These are phyloP conservation scores for Drosophila punjabiensis DNA, from an alignment of 1,140 invertebrate species.

Conservation along the genomic window DNA sequence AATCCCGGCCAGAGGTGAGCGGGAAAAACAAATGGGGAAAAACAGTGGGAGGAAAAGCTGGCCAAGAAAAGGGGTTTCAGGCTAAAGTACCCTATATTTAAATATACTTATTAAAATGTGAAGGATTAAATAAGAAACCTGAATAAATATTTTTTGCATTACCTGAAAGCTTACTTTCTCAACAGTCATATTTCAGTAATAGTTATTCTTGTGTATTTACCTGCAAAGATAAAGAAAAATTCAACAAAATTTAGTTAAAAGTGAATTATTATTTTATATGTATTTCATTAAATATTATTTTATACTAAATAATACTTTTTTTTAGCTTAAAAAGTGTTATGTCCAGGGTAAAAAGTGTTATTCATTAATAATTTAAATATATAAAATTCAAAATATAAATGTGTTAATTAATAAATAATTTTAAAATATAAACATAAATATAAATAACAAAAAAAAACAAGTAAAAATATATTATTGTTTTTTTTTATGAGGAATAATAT, in stretches of 20 bases:
- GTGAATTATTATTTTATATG: background rate
- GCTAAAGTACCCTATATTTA: background rate
- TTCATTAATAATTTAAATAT: too few relatives aligned
- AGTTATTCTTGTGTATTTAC: background rate
- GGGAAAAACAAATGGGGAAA: background rate
- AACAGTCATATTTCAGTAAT: background rate
- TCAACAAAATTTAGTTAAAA: background rate
- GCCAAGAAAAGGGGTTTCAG: background rate
- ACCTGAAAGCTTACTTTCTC: background rate
- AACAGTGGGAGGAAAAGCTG: background rate
- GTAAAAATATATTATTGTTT: too few relatives aligned
- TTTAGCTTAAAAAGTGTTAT: too few relatives aligned
- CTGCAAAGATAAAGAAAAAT: constrained; percentile 6
- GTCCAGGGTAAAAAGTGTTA: too few relatives aligned
- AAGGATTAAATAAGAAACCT: background rate
- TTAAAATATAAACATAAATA: too few relatives aligned
- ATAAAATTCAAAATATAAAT: too few relatives aligned
- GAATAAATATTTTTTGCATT: background rate
- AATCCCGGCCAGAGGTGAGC: constrained; percentile 30
- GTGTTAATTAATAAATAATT: too few relatives aligned
- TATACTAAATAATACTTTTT: background rate
- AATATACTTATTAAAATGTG: too few relatives aligned
- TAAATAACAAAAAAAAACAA: too few relatives aligned
- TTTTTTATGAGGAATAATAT: too few relatives aligned
- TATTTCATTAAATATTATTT: background rate